Conservation (phyloP, 2,888 invertebrate species). For the Pegoplata infirma region DNA sequence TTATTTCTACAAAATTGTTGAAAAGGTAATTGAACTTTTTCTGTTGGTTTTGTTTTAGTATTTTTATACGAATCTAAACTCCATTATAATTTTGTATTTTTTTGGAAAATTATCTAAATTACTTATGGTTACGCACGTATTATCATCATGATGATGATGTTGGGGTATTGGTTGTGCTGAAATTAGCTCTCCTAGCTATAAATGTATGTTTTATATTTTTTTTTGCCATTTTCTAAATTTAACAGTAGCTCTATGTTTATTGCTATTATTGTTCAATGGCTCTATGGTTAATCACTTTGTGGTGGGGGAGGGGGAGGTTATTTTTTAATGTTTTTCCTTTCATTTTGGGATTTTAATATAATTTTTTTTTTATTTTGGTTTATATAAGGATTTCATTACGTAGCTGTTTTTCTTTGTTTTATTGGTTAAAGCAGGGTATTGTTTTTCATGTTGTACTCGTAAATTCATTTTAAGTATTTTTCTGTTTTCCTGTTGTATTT, state of each 20-base stretch:
- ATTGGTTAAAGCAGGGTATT: background rate
- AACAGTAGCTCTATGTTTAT: conserved; percentile 1
- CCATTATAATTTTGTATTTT: conserved; percentile 59
- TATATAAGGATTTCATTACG: conserved; percentile 6
- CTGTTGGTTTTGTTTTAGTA: background rate
- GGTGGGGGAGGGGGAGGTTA: conserved; percentile 46
- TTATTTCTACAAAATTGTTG: conserved; percentile 25
- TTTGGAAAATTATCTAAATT: conserved; percentile 72
- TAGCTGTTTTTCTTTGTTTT: background rate
- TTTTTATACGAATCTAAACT: conserved; percentile 34
- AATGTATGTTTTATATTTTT: conserved; percentile 17
- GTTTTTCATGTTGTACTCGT: background rate
- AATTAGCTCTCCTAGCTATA: conserved; percentile 26
- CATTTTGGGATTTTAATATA: conserved; percentile 37
- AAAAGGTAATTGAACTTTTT: conserved; percentile 50
- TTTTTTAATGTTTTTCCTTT: conserved; percentile 27
- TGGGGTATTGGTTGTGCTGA: too few relatives aligned
- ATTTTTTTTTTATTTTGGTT: background rate
- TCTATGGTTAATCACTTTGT: conserved; percentile 56
- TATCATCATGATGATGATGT: conserved; percentile 34
- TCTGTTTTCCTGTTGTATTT: background rate
- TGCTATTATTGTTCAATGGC: too few relatives aligned
- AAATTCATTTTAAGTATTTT: conserved; percentile 6
- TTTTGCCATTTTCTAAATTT: conserved; percentile 14
- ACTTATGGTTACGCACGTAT: conserved; percentile 73